phyloP scores from a whole-genome alignment of 2,888 invertebrate species.

The Eulithis testata region DNA sequence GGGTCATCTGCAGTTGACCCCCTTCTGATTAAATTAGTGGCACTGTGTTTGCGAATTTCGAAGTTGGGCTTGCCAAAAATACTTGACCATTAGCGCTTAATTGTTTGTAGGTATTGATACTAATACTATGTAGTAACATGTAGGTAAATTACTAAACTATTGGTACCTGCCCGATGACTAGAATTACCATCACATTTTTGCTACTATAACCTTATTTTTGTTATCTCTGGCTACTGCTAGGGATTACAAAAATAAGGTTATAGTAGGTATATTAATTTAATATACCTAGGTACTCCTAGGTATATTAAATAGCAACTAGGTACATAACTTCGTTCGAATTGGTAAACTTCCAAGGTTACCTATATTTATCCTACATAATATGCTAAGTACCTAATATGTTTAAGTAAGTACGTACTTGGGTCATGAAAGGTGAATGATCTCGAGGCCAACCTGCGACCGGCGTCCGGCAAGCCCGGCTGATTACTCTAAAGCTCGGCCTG shows the following conservation, averaged over 20 bases:
- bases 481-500: constrained; percentile 16
- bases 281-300: no score
- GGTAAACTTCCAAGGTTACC: no score
- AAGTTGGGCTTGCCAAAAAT: constrained; percentile 15
- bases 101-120: background rate
- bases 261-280: no score
- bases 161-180: background rate
- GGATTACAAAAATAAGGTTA: no score
- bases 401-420: background rate
- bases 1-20: constrained; percentile 71
- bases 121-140: no score
- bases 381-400: background rate
- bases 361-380: no score
- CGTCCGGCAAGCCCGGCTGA: constrained; percentile 8
- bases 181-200: background rate
- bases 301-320: no score
- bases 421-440: constrained; percentile 5
- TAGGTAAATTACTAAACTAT: no score
- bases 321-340: no score
- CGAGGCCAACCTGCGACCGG: background rate
- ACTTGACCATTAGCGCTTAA: constrained; percentile 5
- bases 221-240: no score
- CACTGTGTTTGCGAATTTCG: constrained; percentile 47
- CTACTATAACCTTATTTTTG: background rate
- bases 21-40: constrained; percentile 65